phyloP scores from a whole-genome alignment of 1,140 invertebrate species.

The Macrostomum lignano region DNA sequence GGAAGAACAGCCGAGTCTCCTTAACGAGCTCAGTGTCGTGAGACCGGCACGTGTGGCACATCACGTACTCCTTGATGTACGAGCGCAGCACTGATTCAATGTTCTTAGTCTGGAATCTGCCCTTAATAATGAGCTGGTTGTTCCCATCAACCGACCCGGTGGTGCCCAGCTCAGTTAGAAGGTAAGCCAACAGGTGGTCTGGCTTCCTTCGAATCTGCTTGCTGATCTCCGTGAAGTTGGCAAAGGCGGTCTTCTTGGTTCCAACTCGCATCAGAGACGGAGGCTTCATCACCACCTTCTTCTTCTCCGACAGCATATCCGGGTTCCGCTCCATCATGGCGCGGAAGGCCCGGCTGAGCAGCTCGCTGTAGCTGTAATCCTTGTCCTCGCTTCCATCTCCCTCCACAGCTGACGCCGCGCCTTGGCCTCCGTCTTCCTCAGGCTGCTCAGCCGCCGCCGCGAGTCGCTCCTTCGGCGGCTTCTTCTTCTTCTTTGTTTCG shows the following conservation, averaged over 20 bases:
- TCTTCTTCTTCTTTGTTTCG: too few relatives aligned
- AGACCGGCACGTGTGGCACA: slow-evolving; percentile 92
- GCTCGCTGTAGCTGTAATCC: too few relatives aligned
- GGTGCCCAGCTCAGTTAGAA: slow-evolving; percentile 90
- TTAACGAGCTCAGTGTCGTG: slow-evolving; percentile 93
- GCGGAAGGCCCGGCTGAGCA: too few relatives aligned
- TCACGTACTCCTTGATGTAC: slow-evolving; percentile 92
- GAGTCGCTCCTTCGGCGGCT: too few relatives aligned
- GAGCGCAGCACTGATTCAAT: slow-evolving; percentile 91
- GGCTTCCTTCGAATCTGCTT: slow-evolving; percentile 35
- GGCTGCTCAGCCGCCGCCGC: too few relatives aligned
- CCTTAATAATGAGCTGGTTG: slow-evolving; percentile 92
- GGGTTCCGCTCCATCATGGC: too few relatives aligned
- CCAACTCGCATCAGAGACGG: slow-evolving; percentile 90
- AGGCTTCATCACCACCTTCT: slow-evolving; percentile 92
- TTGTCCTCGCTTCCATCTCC: too few relatives aligned
- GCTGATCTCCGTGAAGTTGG: slow-evolving; percentile 82
- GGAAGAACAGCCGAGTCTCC: slow-evolving; percentile 87
- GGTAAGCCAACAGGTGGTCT: slow-evolving; percentile 87
- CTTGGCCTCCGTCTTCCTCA: too few relatives aligned
- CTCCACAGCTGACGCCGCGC: too few relatives aligned
- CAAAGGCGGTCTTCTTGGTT: slow-evolving; percentile 95
- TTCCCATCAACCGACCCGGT: slow-evolving; percentile 43
- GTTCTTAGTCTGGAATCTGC: slow-evolving; percentile 95
- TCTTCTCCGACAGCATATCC: slow-evolving; percentile 89